Conservation (phyloP, 2,797 vertebrate genomes). For the Enteromius paludinosus region DNA sequence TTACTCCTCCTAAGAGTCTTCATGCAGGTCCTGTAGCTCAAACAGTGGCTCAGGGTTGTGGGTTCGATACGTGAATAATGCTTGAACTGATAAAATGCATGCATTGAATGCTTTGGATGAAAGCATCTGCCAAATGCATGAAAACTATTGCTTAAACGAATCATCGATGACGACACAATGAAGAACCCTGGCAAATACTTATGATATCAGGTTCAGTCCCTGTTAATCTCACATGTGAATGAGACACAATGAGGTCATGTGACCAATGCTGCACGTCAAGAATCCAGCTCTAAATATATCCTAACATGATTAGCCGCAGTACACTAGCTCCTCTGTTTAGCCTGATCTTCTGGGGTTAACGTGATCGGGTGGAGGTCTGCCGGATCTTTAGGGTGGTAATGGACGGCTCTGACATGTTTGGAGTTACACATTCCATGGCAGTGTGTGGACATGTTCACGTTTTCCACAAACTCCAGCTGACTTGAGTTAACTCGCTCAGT, state of each 20-base stretch:
- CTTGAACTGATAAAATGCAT: background rate
- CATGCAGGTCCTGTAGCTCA: background rate
- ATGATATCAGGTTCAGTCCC: background rate
- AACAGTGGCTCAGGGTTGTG: too few relatives aligned
- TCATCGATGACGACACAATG: background rate
- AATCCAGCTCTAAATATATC: slow-evolving; percentile 71
- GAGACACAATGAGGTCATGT: background rate
- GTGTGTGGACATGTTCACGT: slow-evolving; percentile 36
- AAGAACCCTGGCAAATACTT: background rate
- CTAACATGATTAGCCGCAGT: slow-evolving; percentile 67
- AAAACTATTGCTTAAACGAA: background rate
- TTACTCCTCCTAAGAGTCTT: background rate
- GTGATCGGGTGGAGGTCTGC: background rate
- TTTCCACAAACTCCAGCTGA: background rate
- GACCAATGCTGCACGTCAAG: slow-evolving; percentile 51
- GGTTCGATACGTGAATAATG: background rate
- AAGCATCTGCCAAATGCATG: background rate
- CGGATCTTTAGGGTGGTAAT: slow-evolving; percentile 12
- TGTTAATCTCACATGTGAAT: background rate
- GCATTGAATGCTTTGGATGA: background rate
- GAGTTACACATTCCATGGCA: slow-evolving; percentile 38
- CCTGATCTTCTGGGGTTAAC: slow-evolving; percentile 12
- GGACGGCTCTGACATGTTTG: slow-evolving; percentile 27
- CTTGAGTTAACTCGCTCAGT: background rate
- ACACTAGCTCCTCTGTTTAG: slow-evolving; percentile 66